Percentiles rank a stretch among this genome's conserved stretches.
These are phyloP conservation scores for Anguilla marmorata DNA, from an alignment of 2,797 vertebrate genomes.

Conservation along the genomic window DNA sequence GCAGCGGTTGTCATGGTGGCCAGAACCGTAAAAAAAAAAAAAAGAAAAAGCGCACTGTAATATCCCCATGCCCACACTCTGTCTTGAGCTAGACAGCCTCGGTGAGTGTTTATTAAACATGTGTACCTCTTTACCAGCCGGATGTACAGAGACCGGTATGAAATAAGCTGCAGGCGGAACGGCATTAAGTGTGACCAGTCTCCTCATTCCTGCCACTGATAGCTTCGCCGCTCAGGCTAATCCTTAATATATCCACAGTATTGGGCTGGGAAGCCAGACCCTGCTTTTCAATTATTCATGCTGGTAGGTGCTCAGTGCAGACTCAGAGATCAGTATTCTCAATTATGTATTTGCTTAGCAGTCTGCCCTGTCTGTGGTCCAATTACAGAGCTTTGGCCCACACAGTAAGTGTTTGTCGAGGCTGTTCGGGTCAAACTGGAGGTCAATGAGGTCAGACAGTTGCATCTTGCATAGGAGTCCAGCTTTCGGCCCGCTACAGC, in stretches of 20 bases:
- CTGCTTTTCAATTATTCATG: not conserved
- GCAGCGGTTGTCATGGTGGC: not conserved
- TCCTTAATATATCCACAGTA: not conserved
- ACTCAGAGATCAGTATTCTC: not conserved
- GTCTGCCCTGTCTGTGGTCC: not conserved
- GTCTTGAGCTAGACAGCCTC: not conserved
- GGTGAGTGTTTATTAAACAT: not conserved
- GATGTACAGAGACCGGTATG: not conserved
- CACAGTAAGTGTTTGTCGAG: not conserved
- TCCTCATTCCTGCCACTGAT: not conserved
- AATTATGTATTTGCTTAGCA: not conserved
- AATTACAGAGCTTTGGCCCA: not conserved
- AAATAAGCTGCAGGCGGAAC: not conserved
- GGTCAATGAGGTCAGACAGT: not conserved
- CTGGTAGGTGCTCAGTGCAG: not conserved
- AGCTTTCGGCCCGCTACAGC: not conserved
- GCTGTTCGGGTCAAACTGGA: not conserved
- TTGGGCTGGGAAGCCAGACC: not conserved
- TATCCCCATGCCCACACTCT: too few relatives aligned
- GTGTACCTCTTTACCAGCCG: not conserved
- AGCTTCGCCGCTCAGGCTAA: not conserved
- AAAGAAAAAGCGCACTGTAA: too few relatives aligned
- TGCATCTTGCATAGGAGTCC: not conserved
- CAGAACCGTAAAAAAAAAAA: not conserved
- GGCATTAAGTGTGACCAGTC: not conserved